phyloP scores from a whole-genome alignment of 2,113 vertebrate species.

The Rana temporaria region DNA sequence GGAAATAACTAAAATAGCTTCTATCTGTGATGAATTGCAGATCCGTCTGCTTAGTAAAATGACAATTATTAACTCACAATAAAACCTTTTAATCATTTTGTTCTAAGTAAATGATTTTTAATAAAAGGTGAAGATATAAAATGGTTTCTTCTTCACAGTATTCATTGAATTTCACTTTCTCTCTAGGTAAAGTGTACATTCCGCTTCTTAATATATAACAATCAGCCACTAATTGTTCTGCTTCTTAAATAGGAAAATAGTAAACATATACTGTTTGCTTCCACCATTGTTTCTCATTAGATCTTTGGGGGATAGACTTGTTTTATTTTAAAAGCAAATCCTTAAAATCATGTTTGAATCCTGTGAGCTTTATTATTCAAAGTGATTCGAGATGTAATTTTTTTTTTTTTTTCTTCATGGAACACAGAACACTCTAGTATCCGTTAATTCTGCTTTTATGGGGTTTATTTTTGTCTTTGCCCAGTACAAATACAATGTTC shows the following conservation, averaged over 20 bases:
- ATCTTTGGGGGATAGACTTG: constrained; percentile 66
- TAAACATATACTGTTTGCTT: constrained; percentile 2
- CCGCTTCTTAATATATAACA: constrained; percentile 68
- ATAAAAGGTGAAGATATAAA: constrained; percentile 64
- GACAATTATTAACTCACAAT: constrained; percentile 56
- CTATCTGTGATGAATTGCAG: constrained; percentile 7
- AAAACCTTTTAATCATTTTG: constrained; percentile 57
- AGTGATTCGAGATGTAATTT: constrained; percentile 44
- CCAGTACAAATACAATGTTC: constrained; percentile 71
- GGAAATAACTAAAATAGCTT: constrained; percentile 2
- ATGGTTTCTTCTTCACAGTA: constrained; percentile 69
- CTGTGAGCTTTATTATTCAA: constrained; percentile 43
- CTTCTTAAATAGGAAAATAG: constrained; percentile 28
- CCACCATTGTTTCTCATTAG: background rate
- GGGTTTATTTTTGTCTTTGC: constrained; percentile 63
- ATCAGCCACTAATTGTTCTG: constrained; percentile 29
- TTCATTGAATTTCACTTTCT: constrained; percentile 65
- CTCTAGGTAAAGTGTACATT: constrained; percentile 74
- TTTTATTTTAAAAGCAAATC: constrained; percentile 66
- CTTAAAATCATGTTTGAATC: constrained; percentile 68
- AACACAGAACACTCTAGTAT: constrained; percentile 60
- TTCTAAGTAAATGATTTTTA: constrained; percentile 44
- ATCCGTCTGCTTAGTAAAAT: background rate
- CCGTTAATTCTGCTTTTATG: constrained; percentile 64
- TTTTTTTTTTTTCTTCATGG: constrained; percentile 66